These are phyloP conservation scores for Varecia variegata DNA, from an alignment of 2,797 vertebrate genomes.

Conservation along the genomic window DNA sequence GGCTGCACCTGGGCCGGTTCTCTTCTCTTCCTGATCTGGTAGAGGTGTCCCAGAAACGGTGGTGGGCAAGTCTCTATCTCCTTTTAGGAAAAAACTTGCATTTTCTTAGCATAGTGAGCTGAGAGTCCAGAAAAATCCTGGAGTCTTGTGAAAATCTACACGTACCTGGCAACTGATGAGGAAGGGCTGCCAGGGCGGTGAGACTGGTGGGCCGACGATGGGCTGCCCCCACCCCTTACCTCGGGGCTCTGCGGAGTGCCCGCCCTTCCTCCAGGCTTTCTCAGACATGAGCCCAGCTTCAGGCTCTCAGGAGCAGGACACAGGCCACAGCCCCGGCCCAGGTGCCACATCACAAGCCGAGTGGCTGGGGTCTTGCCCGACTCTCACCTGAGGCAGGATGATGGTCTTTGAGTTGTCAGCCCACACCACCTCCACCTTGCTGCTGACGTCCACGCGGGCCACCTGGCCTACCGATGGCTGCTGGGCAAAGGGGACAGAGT, in stretches of 20 bases:
- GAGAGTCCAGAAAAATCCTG: too few species aligned
- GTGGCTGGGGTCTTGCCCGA: not conserved
- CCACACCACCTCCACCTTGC: slow-evolving; percentile 99
- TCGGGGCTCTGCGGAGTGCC: rapidly evolving
- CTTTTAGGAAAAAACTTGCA: too few species aligned
- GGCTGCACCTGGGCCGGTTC: not conserved
- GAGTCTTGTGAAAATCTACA: not conserved
- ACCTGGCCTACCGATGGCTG: slow-evolving; percentile 97
- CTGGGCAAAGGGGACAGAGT: slow-evolving; percentile 42
- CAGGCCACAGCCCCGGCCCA: not conserved
- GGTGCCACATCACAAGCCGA: not conserved
- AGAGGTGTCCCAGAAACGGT: not conserved
- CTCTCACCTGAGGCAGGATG: slow-evolving; percentile 95
- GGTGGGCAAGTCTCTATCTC: not conserved
- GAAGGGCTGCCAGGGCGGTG: not conserved
- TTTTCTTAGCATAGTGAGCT: not conserved
- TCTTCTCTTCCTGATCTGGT: not conserved
- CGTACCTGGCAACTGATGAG: rapidly evolving
- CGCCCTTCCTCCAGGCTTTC: not conserved
- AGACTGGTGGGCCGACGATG: rapidly evolving
- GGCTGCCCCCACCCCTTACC: not conserved
- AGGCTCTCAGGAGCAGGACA: slow-evolving; percentile 22
- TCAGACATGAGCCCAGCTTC: not conserved
- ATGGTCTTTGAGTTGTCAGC: slow-evolving; percentile 97
- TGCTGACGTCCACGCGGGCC: slow-evolving; percentile 95